Percentiles rank a stretch among this genome's conserved stretches.
These are phyloP conservation scores for Odiellus spinosus DNA, from an alignment of 2,888 invertebrate species.

Conservation along the genomic window DNA sequence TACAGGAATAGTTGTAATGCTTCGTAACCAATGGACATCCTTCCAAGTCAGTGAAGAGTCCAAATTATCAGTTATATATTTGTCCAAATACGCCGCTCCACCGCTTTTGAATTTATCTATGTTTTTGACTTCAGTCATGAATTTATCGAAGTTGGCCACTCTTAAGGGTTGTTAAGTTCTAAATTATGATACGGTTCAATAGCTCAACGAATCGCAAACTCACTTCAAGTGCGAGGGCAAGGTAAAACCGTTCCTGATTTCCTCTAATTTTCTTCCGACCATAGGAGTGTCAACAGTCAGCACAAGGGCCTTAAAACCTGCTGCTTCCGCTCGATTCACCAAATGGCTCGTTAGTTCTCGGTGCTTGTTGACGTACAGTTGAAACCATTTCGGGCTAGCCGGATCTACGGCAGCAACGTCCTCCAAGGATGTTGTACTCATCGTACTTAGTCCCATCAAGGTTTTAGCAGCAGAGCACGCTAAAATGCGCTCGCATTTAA, in stretches of 20 bases:
- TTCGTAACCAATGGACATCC: conserved; percentile 67
- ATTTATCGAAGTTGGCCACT: too few relatives aligned
- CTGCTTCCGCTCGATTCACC: conserved; percentile 57
- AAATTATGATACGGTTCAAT: too few relatives aligned
- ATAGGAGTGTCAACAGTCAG: conserved; percentile 71
- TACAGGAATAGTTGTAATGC: conserved; percentile 61
- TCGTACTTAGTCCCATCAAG: conserved; percentile 65
- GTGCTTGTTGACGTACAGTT: conserved; percentile 75
- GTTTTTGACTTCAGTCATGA: too few relatives aligned
- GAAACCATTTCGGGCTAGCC: conserved; percentile 65
- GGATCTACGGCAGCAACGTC: conserved; percentile 65
- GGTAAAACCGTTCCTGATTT: too few relatives aligned
- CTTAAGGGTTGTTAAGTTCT: too few relatives aligned
- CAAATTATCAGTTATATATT: too few relatives aligned
- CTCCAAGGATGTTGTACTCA: conserved; percentile 72
- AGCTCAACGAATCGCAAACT: too few relatives aligned
- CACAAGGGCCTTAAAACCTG: conserved; percentile 71
- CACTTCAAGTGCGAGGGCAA: too few relatives aligned
- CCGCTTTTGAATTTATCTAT: too few relatives aligned
- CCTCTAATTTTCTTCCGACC: too few relatives aligned
- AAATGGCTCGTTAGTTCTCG: conserved; percentile 50
- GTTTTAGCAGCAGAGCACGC: conserved; percentile 59
- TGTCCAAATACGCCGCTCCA: too few relatives aligned
- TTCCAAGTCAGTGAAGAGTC: conserved; percentile 45
- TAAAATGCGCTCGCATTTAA: too few relatives aligned